phyloP scores from a whole-genome alignment of 2,797 vertebrate species.

The Leptatherina wallacei region DNA sequence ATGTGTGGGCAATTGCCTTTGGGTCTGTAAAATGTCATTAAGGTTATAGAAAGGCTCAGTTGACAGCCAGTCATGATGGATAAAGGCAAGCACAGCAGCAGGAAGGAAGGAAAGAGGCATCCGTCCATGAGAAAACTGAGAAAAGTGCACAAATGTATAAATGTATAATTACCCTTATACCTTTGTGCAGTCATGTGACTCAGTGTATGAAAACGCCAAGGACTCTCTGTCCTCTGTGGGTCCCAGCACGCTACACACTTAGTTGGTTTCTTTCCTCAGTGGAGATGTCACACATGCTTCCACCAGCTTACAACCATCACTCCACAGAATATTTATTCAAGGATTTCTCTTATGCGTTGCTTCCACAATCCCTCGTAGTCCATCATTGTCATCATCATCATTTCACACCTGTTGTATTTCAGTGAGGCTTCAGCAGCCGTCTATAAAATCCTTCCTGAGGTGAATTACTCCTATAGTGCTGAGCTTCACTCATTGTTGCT shows the following conservation, averaged over 20 bases:
- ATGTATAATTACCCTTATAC: slow-evolving; percentile 53
- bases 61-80: slow-evolving; percentile 40
- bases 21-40: slow-evolving; percentile 46
- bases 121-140: slow-evolving; percentile 26
- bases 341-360: slow-evolving; percentile 55
- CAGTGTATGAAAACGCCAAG: slow-evolving; percentile 58
- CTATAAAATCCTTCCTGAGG: slow-evolving; percentile 21
- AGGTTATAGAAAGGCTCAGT: slow-evolving; percentile 25
- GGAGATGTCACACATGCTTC: slow-evolving; percentile 18
- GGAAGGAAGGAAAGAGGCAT: slow-evolving; percentile 39
- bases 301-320: slow-evolving; percentile 20
- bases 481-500: neutral
- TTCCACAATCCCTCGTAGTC: slow-evolving; percentile 46
- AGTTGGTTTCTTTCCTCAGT: slow-evolving; percentile 34
- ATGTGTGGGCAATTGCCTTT: slow-evolving; percentile 9
- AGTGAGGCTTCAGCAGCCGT: slow-evolving; percentile 14
- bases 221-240: slow-evolving; percentile 68
- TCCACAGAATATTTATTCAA: slow-evolving; percentile 51
- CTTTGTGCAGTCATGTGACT: slow-evolving; percentile 61
- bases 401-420: slow-evolving; percentile 59
- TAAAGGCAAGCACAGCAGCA: slow-evolving; percentile 37
- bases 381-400: slow-evolving; percentile 19
- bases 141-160: slow-evolving; percentile 30
- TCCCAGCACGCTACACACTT: slow-evolving; percentile 11
- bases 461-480: slow-evolving; percentile 14